Evolutionary conservation across 2,888 invertebrate genomes (phyloP).

Genomic region (Cosmopolites sordidus): DNA sequence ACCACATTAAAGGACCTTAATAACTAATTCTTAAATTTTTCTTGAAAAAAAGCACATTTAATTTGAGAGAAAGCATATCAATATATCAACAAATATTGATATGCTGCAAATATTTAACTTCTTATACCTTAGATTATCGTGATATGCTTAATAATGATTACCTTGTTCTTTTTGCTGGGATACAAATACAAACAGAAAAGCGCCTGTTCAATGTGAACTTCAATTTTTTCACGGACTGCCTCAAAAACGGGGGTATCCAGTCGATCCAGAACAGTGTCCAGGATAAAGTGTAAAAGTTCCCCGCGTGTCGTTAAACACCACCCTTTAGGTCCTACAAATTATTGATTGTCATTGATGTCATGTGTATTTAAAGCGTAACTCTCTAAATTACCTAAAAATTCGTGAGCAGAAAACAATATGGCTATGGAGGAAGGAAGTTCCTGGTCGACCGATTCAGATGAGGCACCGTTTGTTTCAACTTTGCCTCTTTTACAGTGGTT

Average conservation of each 20-base stretch:
- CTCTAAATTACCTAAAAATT: conserved; percentile 63
- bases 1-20: too few relatives aligned
- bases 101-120: too few relatives aligned
- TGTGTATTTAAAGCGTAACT: too few relatives aligned
- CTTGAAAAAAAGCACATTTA: too few relatives aligned
- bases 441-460: conserved; percentile 34
- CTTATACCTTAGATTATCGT: neutral
- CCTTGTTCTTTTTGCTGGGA: conserved; percentile 67
- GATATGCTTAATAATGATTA: conserved; percentile 30
- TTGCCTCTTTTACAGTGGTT: conserved; percentile 41
- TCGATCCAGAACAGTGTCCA: conserved; percentile 69
- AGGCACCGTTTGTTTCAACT: conserved; percentile 16
- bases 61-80: too few relatives aligned
- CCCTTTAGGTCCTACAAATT: conserved; percentile 52
- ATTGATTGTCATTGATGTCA: neutral
- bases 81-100: too few relatives aligned
- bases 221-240: conserved; percentile 62
- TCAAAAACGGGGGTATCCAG: conserved; percentile 63
- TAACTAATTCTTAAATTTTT: too few relatives aligned
- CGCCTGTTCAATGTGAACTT: conserved; percentile 78
- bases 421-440: conserved; percentile 69
- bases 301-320: conserved; percentile 79
- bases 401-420: conserved; percentile 78
- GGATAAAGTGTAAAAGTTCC: conserved; percentile 70
- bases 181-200: conserved; percentile 83